These are phyloP conservation scores for Dorcus hopei DNA, from an alignment of 2,888 invertebrate genomes.

Conservation along the genomic window DNA sequence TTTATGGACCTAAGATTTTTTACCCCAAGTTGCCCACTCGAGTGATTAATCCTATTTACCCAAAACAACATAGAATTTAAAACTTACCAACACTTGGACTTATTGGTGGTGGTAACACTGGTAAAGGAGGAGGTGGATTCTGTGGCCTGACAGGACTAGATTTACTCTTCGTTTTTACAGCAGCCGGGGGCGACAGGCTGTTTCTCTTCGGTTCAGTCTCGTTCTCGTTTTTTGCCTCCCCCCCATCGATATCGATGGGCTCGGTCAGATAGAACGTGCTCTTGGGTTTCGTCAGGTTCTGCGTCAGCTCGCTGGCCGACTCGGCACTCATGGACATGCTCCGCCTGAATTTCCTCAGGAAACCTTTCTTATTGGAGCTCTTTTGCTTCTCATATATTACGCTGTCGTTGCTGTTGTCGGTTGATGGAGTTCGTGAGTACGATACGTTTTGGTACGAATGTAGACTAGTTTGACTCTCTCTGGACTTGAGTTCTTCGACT, in stretches of 20 bases:
- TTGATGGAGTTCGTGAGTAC: slow-evolving; percentile 4
- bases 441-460: slow-evolving; percentile 5
- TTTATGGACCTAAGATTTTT: too few species aligned
- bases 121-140: slow-evolving; percentile 46
- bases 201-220: slow-evolving; percentile 46
- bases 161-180: slow-evolving; percentile 28
- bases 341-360: slow-evolving; percentile 58
- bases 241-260: slow-evolving; percentile 58
- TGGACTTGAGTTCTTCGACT: not conserved
- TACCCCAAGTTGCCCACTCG: too few species aligned
- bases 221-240: slow-evolving; percentile 27
- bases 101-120: slow-evolving; percentile 12
- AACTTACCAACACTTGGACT: slow-evolving; percentile 20
- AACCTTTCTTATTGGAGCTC: slow-evolving; percentile 31
- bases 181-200: slow-evolving; percentile 30
- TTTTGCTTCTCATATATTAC: slow-evolving; percentile 19
- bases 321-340: slow-evolving; percentile 56
- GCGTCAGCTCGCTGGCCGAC: slow-evolving; percentile 46
- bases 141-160: slow-evolving; percentile 36
- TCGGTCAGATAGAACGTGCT: slow-evolving; percentile 73
- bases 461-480: slow-evolving; percentile 10
- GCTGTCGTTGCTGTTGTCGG: slow-evolving; percentile 3
- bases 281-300: slow-evolving; percentile 47
- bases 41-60: too few species aligned
- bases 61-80: not conserved